phyloP scores from a whole-genome alignment of 2,113 vertebrate genomes.

The Corythornis cristatus region DNA sequence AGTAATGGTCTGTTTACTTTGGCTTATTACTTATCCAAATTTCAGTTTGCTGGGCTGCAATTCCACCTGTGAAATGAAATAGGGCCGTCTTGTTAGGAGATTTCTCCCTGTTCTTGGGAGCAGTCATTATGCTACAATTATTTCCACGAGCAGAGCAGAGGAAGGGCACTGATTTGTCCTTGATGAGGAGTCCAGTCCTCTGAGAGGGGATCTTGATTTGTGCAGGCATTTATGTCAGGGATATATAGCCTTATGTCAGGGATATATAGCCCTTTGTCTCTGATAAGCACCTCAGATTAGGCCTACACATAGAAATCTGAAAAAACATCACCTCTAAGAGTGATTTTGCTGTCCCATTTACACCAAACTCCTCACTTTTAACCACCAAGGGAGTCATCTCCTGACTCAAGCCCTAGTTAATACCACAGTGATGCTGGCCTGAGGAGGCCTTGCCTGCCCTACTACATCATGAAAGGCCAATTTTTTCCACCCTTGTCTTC shows the following conservation, averaged over 20 bases:
- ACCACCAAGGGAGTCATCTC: not conserved
- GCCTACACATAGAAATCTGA: not conserved
- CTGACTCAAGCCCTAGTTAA: not conserved
- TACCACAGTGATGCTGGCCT: too few relatives aligned
- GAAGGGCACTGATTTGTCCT: not conserved
- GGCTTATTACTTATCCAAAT: not conserved
- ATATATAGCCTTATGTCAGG: not conserved
- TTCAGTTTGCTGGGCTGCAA: not conserved
- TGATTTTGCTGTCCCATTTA: not conserved
- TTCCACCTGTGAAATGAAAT: not conserved
- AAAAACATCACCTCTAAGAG: not conserved
- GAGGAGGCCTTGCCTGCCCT: not conserved
- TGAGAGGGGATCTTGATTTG: not conserved
- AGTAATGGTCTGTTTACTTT: not conserved
- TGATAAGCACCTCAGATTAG: not conserved
- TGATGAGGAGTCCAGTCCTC: not conserved
- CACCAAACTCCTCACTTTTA: not conserved
- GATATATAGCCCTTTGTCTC: not conserved
- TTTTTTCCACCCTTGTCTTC: not conserved
- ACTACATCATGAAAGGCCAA: rapidly evolving
- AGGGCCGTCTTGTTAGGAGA: not conserved
- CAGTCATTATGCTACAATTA: not conserved
- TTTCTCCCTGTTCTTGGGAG: not conserved
- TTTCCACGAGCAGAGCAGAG: not conserved
- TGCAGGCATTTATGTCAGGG: not conserved